phyloP scores from a whole-genome alignment of 2,113 vertebrate genomes.

The Microcebus tavaratra region DNA sequence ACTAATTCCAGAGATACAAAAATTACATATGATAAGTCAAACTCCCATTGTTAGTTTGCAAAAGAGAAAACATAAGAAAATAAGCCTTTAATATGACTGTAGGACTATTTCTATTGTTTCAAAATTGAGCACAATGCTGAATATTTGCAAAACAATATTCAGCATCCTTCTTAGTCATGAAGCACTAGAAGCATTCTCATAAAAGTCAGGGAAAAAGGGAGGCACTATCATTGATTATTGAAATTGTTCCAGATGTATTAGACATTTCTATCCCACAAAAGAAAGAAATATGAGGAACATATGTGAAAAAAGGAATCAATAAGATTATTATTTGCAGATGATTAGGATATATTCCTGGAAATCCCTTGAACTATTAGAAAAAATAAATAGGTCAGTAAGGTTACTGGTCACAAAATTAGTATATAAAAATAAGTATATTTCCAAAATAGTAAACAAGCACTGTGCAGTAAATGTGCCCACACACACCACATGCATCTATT shows the following conservation, averaged over 20 bases:
- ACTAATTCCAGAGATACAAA: conserved; percentile 18
- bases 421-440: not conserved
- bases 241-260: not conserved
- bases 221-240: not conserved
- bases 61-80: not conserved
- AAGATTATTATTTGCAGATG: not conserved
- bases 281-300: not conserved
- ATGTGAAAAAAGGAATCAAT: not conserved
- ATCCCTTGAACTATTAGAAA: not conserved
- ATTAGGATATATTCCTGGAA: not conserved
- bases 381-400: not conserved
- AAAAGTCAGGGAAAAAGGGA: not conserved
- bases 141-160: conserved; percentile 6
- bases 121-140: not conserved
- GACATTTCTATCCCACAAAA: not conserved
- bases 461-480: not conserved
- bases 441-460: not conserved
- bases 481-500: not conserved
- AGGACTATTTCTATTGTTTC: not conserved
- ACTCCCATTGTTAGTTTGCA: not conserved
- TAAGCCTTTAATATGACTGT: not conserved
- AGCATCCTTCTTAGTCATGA: not conserved
- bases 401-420: not conserved
- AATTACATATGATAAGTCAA: not conserved
- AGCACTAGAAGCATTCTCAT: not conserved